Conservation (phyloP, 2,797 vertebrate species). For the Hippocampus kuda region DNA sequence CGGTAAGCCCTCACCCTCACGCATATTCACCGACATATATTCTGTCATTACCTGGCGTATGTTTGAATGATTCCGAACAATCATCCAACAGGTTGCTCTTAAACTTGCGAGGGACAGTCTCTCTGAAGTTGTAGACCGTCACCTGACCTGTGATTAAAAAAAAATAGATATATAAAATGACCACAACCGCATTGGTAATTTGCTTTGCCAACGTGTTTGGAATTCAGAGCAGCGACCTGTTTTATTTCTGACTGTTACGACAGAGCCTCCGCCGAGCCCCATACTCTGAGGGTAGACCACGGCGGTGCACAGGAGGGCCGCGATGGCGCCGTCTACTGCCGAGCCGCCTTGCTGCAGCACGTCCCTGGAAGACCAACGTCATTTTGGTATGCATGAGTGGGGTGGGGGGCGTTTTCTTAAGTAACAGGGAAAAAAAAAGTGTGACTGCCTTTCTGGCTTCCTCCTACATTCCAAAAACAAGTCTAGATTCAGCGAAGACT, state of each 20-base stretch:
- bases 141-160: constrained; percentile 52
- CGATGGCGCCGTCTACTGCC: constrained; percentile 84
- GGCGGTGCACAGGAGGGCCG: constrained; percentile 81
- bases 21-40: background rate
- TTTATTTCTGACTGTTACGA: constrained; percentile 77
- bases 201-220: background rate
- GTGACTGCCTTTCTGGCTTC: too few species aligned
- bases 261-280: constrained; percentile 84
- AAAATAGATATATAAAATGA: too few species aligned
- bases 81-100: constrained; percentile 38
- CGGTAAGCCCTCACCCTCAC: too few species aligned
- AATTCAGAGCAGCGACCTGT: constrained; percentile 60
- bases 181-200: background rate
- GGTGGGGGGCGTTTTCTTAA: too few species aligned
- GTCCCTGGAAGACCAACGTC: constrained; percentile 53
- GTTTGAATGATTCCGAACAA: constrained; percentile 14
- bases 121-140: constrained; percentile 67
- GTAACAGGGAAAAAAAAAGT: too few species aligned
- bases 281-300: constrained; percentile 91
- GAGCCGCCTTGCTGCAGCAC: constrained; percentile 76
- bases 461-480: too few species aligned
- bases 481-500: too few species aligned
- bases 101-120: constrained; percentile 53
- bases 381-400: background rate
- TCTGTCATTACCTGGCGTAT: constrained; percentile 42